Evolutionary conservation across 2,797 vertebrate species (phyloP).

Genomic region (Hyperoplus lanceolatus): DNA sequence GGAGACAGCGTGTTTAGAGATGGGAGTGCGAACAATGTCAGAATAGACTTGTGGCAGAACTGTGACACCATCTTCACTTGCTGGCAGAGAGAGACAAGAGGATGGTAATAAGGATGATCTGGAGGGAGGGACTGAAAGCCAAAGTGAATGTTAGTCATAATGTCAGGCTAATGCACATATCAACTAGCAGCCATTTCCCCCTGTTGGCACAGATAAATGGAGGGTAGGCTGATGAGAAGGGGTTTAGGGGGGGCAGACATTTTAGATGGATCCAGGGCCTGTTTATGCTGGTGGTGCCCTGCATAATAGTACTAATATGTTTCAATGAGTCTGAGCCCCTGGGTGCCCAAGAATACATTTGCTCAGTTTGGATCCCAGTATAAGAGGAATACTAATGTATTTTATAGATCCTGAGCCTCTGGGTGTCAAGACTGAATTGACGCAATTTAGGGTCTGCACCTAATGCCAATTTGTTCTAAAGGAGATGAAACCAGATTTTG

Average conservation of each 20-base stretch:
- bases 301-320: conserved; percentile 71
- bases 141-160: conserved; percentile 55
- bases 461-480: conserved; percentile 47
- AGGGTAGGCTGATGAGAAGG: conserved; percentile 18
- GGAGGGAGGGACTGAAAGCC: conserved; percentile 29
- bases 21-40: conserved; percentile 33
- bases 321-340: conserved; percentile 75
- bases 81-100: conserved; percentile 17
- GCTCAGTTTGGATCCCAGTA: conserved; percentile 52
- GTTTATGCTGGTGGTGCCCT: conserved; percentile 62
- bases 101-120: conserved; percentile 55
- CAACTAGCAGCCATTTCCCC: conserved; percentile 39
- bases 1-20: conserved; percentile 30
- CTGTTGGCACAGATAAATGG: conserved; percentile 5
- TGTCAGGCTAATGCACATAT: conserved; percentile 59
- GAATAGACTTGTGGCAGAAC: conserved; percentile 35
- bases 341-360: conserved; percentile 60
- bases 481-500: conserved; percentile 13
- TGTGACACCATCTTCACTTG: conserved; percentile 40
- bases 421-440: conserved; percentile 44
- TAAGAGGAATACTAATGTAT: conserved; percentile 63
- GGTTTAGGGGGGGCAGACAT: conserved; percentile 20
- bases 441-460: conserved; percentile 42
- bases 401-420: conserved; percentile 56
- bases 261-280: conserved; percentile 38